Percentiles rank a stretch among this genome's conserved stretches.
Conservation (phyloP, 2,797 vertebrate genomes). For the Gallinago nigripennis region DNA sequence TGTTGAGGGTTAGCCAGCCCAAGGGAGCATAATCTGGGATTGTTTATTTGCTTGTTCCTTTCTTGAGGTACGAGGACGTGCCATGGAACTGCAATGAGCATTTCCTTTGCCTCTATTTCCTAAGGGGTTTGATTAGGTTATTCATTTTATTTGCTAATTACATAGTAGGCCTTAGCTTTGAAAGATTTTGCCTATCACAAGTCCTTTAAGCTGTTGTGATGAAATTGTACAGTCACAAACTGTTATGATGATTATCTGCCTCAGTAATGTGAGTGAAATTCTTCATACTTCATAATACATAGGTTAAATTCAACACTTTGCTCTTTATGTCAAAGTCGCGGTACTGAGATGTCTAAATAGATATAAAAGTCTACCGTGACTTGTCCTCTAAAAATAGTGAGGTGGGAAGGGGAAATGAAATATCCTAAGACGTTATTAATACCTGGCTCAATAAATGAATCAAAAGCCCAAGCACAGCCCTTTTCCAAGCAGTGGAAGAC, state of each 20-base stretch:
- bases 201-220: not conserved
- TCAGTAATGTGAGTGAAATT: not conserved
- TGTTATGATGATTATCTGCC: not conserved
- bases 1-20: not conserved
- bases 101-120: not conserved
- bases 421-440: not conserved
- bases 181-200: not conserved
- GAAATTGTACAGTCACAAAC: not conserved
- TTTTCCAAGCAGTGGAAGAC: not conserved
- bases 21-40: not conserved
- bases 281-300: not conserved
- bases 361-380: not conserved
- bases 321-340: not conserved
- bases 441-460: not conserved
- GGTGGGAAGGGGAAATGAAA: not conserved
- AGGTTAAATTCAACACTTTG: not conserved
- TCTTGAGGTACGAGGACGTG: not conserved
- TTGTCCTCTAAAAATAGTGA: not conserved
- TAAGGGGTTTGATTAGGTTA: not conserved
- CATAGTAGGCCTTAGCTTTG: not conserved
- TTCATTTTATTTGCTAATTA: not conserved
- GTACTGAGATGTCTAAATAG: not conserved
- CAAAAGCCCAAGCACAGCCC: not conserved
- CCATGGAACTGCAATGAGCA: not conserved
- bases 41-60: not conserved